Percentiles rank a stretch among this genome's conserved stretches.
phyloP scores from a whole-genome alignment of 2,888 invertebrate genomes.

The Argyresthia goedartella region DNA sequence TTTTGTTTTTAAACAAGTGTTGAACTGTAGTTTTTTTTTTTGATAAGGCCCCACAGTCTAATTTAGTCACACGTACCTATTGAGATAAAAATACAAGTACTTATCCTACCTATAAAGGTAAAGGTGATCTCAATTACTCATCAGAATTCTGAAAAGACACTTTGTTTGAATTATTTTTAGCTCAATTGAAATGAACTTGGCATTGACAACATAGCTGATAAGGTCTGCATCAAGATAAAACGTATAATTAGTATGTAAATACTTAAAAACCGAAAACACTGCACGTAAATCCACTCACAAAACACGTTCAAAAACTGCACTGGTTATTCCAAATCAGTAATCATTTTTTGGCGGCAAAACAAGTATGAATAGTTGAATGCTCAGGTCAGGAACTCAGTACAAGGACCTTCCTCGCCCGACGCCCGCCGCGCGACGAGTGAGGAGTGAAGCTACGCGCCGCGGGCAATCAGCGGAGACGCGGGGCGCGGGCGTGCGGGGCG shows the following conservation, averaged over 20 bases:
- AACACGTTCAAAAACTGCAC: slow-evolving; percentile 1
- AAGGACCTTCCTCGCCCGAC: slow-evolving; percentile 45
- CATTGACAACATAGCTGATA: slow-evolving; percentile 41
- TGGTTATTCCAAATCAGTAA: background rate
- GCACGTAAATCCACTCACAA: slow-evolving; percentile 7
- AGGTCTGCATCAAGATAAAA: slow-evolving; percentile 23
- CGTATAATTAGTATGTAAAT: slow-evolving; percentile 37
- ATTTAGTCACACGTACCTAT: too few species aligned
- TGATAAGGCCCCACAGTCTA: too few species aligned
- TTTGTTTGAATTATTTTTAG: too few species aligned
- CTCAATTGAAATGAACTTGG: slow-evolving; percentile 24
- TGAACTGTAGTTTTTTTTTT: too few species aligned
- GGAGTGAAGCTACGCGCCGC: slow-evolving; percentile 23
- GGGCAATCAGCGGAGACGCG: background rate
- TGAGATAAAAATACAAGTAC: too few species aligned
- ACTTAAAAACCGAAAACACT: slow-evolving; percentile 11
- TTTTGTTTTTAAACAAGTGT: too few species aligned
- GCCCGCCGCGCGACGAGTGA: slow-evolving; percentile 47
- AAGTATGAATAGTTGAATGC: slow-evolving; percentile 15
- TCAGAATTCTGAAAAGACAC: too few species aligned
- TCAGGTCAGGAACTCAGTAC: slow-evolving; percentile 6
- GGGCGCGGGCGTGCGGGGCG: slow-evolving; percentile 2
- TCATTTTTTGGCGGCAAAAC: background rate
- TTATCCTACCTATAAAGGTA: too few species aligned
- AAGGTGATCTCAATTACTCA: too few species aligned